phyloP scores from a whole-genome alignment of 2,888 invertebrate genomes.

The Nomada ruficornis region DNA sequence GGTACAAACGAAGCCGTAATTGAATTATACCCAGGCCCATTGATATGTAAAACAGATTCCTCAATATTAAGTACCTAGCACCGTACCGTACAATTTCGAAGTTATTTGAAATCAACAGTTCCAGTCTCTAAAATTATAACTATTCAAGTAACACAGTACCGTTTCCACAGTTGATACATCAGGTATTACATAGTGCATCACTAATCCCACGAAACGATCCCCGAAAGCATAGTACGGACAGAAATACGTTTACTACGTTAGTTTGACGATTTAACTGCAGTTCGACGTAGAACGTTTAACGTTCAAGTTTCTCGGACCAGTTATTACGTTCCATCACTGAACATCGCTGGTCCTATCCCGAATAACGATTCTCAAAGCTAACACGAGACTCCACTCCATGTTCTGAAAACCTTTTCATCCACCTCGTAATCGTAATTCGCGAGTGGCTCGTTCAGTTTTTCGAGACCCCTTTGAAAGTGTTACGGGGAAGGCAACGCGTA shows the following conservation, averaged over 20 bases:
- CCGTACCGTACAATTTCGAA: not conserved
- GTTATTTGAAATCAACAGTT: not conserved
- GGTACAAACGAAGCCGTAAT: too few relatives aligned
- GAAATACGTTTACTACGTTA: constrained; percentile 15
- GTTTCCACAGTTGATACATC: not conserved
- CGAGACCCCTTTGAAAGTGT: constrained; percentile 37
- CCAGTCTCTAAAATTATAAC: not conserved
- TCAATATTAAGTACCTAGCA: too few relatives aligned
- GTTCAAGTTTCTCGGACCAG: constrained; percentile 56
- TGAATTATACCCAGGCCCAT: too few relatives aligned
- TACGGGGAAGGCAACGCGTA: constrained; percentile 5
- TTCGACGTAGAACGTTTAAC: constrained; percentile 52
- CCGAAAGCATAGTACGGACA: not conserved
- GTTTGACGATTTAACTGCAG: constrained; percentile 20
- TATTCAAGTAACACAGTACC: too few relatives aligned
- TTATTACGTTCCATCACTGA: constrained; percentile 58
- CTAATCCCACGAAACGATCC: constrained; percentile 7
- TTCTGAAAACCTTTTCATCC: constrained; percentile 43
- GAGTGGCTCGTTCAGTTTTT: constrained; percentile 50
- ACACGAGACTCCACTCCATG: constrained; percentile 29
- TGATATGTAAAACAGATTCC: too few relatives aligned
- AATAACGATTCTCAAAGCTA: constrained; percentile 59
- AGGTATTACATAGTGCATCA: not conserved
- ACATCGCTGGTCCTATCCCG: constrained; percentile 26
- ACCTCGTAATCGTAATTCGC: constrained; percentile 51